These are phyloP conservation scores for Thyatira batis DNA, from an alignment of 2,888 invertebrate species.

Conservation along the genomic window DNA sequence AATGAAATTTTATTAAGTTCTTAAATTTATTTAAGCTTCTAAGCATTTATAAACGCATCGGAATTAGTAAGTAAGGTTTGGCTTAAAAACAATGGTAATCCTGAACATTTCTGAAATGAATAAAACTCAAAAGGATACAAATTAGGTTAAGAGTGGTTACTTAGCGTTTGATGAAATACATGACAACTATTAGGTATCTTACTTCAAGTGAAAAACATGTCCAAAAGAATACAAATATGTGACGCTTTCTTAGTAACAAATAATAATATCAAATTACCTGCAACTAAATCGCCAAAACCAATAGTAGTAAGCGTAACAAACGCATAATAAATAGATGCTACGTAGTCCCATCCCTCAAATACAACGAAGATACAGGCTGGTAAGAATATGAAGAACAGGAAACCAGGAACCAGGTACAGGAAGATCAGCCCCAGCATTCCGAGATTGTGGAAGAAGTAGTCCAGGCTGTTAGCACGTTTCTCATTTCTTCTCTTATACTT, in stretches of 20 bases:
- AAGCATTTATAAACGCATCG: no score
- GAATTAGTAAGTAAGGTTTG: no score
- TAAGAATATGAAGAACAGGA: constrained; percentile 92
- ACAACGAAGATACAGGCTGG: constrained; percentile 92
- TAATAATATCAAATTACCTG: constrained; percentile 85
- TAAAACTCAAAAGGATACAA: no score
- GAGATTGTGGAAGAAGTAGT: constrained; percentile 85
- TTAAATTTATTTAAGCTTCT: no score
- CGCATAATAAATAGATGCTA: constrained; percentile 92
- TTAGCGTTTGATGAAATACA: no score
- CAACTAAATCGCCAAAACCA: constrained; percentile 96
- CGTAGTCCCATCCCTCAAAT: constrained; percentile 93
- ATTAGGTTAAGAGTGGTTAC: no score
- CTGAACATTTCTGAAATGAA: no score
- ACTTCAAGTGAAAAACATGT: no score
- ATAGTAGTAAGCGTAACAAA: constrained; percentile 94
- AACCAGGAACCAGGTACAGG: constrained; percentile 93
- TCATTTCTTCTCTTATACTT: constrained; percentile 88
- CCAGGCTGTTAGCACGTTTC: constrained; percentile 79
- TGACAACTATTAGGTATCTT: no score
- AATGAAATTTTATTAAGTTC: neutral
- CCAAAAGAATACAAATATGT: neutral
- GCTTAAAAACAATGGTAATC: no score
- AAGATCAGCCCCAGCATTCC: constrained; percentile 90
- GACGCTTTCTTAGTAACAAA: no score